Percentiles rank a stretch among this genome's conserved stretches.
These are phyloP conservation scores for Galagoides demidoff DNA, from an alignment of 2,797 vertebrate genomes.

Conservation along the genomic window DNA sequence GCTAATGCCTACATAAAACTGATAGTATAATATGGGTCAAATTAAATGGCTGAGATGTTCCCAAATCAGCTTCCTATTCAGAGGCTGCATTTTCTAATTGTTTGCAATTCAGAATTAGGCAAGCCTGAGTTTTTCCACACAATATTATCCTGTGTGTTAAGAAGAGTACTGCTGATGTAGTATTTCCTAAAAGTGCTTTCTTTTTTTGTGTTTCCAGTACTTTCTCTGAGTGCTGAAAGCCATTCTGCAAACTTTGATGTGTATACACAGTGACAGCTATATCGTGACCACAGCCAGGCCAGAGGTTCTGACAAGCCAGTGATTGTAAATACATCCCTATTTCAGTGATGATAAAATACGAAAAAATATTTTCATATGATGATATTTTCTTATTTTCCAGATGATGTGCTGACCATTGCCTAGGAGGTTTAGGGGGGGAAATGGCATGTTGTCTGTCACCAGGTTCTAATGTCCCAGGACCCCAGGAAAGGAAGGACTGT, in stretches of 20 bases:
- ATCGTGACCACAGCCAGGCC: not conserved
- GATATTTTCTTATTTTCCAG: not conserved
- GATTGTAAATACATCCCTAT: not conserved
- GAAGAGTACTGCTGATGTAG: not conserved
- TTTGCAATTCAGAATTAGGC: not conserved
- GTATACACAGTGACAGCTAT: not conserved
- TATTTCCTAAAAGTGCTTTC: not conserved
- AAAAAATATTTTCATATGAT: not conserved
- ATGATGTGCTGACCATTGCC: not conserved
- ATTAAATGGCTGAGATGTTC: not conserved
- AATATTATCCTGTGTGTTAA: not conserved
- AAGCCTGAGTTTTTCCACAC: not conserved
- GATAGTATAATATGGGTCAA: not conserved
- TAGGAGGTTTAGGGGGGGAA: not conserved
- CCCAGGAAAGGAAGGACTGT: not conserved
- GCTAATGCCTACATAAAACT: not conserved
- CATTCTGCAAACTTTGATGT: not conserved
- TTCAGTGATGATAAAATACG: conserved; percentile 6
- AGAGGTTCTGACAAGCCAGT: not conserved
- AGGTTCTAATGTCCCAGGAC: not conserved
- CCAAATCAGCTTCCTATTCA: not conserved
- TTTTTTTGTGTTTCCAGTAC: not conserved
- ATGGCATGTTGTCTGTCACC: not conserved
- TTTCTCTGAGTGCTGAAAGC: not conserved
- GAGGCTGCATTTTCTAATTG: not conserved